phyloP scores from a whole-genome alignment of 2,888 invertebrate species.

The Ochropacha duplaris region DNA sequence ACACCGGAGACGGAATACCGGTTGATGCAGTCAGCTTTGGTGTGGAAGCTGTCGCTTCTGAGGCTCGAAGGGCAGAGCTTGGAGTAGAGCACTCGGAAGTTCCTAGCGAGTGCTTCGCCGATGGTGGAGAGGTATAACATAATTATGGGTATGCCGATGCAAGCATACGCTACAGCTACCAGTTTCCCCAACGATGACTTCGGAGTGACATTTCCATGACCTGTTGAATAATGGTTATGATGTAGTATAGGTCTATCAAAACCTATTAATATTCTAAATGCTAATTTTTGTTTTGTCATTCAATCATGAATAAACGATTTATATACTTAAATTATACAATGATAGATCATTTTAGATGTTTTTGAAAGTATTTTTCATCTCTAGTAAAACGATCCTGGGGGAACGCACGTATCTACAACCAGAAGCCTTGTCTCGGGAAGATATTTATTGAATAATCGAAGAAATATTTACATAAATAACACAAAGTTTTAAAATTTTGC shows the following conservation, averaged over 20 bases:
- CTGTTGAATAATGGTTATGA: conserved; percentile 71
- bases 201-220: conserved; percentile 93
- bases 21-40: conserved; percentile 49
- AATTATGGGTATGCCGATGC: conserved; percentile 94
- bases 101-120: conserved; percentile 92
- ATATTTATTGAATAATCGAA: too few species aligned
- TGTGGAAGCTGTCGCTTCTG: conserved; percentile 43
- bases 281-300: too few species aligned
- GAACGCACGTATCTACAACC: too few species aligned
- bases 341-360: too few species aligned
- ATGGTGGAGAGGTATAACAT: conserved; percentile 94
- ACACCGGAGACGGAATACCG: conserved; percentile 31
- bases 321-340: too few species aligned
- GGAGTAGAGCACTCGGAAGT: conserved; percentile 88
- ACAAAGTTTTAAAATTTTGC: too few species aligned
- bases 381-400: too few species aligned
- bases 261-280: too few species aligned
- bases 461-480: too few species aligned
- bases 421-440: too few species aligned
- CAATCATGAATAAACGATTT: too few species aligned
- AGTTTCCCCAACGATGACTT: conserved; percentile 90
- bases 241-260: not conserved
- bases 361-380: too few species aligned
- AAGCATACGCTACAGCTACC: conserved; percentile 92
- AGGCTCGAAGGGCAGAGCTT: conserved; percentile 64